phyloP scores from a whole-genome alignment of 1,140 invertebrate species.

The Hyles euphorbiae region DNA sequence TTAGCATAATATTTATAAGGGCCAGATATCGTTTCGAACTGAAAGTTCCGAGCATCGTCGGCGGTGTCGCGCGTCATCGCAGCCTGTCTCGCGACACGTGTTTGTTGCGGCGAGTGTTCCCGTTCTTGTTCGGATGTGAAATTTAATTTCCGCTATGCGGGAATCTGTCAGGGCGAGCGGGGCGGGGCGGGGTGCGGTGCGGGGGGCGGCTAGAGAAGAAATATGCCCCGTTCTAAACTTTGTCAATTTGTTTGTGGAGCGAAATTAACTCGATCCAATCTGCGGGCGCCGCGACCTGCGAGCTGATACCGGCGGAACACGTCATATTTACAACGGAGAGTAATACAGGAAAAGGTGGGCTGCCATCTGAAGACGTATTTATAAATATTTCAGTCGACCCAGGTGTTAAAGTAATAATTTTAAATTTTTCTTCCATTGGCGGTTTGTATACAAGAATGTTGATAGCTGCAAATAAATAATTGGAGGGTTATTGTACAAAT shows the following conservation, averaged over 20 bases:
- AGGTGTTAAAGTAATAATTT: no score
- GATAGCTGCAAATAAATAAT: no score
- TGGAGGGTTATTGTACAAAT: no score
- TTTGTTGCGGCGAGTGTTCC: conserved; percentile 50
- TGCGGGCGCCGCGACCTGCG: conserved; percentile 58
- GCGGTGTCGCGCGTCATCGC: conserved; percentile 33
- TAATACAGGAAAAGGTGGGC: conserved; percentile 21
- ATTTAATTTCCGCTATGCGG: conserved; percentile 72
- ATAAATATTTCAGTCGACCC: neutral
- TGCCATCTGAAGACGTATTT: conserved; percentile 4
- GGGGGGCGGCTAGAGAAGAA: conserved; percentile 59
- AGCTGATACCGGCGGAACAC: conserved; percentile 38
- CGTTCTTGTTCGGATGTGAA: conserved; percentile 72
- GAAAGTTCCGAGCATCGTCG: neutral
- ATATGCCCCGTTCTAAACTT: conserved; percentile 74
- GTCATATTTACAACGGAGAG: conserved; percentile 33
- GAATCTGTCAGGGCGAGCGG: conserved; percentile 49
- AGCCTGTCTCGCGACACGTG: conserved; percentile 51
- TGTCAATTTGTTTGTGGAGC: conserved; percentile 75
- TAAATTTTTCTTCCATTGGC: no score
- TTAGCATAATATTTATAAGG: no score
- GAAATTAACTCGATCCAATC: conserved; percentile 75
- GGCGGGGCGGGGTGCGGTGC: conserved; percentile 34
- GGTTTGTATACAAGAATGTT: no score
- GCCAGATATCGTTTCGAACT: no score